A percentile compares a stretch with the other conserved stretches of the same genome.
Conservation (phyloP, 2,888 invertebrate genomes). For the Abrostola tripartita region DNA sequence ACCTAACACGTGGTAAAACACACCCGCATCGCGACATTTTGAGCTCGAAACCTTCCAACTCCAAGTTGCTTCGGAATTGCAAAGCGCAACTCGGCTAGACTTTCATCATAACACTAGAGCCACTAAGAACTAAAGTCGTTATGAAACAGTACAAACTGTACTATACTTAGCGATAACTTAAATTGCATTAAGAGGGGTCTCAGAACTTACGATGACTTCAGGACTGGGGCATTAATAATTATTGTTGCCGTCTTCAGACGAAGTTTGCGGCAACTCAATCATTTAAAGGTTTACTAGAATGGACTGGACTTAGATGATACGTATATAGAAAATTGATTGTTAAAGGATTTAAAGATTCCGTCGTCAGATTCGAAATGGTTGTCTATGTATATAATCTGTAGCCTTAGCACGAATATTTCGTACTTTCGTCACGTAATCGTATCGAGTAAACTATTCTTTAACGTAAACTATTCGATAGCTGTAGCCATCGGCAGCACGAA, state of each 20-base stretch:
- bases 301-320: neutral
- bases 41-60: slow-evolving; percentile 22
- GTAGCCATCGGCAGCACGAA: too few species aligned
- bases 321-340: too few species aligned
- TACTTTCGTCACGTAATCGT: too few species aligned
- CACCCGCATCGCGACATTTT: neutral
- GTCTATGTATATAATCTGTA: too few species aligned
- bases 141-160: neutral
- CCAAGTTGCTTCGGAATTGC: neutral
- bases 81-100: neutral
- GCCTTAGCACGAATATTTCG: too few species aligned
- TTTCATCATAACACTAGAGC: slow-evolving; percentile 8
- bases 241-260: neutral
- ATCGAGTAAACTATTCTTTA: too few species aligned
- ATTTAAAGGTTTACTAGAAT: neutral
- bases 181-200: neutral
- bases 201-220: neutral
- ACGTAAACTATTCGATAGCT: too few species aligned
- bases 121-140: slow-evolving; percentile 3
- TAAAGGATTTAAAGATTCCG: too few species aligned
- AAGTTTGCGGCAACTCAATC: slow-evolving; percentile 1
- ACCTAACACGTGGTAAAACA: neutral
- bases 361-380: too few species aligned
- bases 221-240: neutral
- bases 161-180: neutral